These are phyloP conservation scores for Leucopternis melanops DNA, from an alignment of 2,113 vertebrate genomes.

Conservation along the genomic window DNA sequence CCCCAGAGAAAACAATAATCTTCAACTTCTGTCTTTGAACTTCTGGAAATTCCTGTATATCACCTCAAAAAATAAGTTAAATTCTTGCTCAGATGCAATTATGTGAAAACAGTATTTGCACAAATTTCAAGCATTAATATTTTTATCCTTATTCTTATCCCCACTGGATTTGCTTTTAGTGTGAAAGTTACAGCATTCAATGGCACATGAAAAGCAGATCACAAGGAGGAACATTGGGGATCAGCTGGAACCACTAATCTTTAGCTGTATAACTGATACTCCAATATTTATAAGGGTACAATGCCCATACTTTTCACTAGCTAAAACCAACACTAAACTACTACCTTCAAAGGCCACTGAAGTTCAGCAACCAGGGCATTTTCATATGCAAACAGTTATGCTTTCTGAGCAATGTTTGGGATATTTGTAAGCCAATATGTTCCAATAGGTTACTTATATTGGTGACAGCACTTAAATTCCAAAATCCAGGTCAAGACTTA, in stretches of 20 bases:
- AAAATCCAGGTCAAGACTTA: neutral
- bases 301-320: neutral
- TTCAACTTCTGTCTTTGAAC: neutral
- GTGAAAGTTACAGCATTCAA: neutral
- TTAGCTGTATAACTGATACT: neutral
- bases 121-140: neutral
- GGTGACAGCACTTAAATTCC: neutral
- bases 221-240: neutral
- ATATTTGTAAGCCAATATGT: neutral
- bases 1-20: neutral
- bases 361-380: neutral
- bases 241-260: neutral
- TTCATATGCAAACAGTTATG: neutral
- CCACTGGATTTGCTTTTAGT: neutral
- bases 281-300: neutral
- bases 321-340: neutral
- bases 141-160: neutral
- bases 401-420: neutral
- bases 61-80: neutral
- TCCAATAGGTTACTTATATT: neutral
- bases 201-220: neutral
- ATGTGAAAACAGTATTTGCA: neutral
- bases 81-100: neutral
- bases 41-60: neutral
- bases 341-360: neutral